A percentile compares a stretch with the other conserved stretches of the same genome.
phyloP scores from a whole-genome alignment of 1,140 invertebrate species.

The Andricus grossulariae region DNA sequence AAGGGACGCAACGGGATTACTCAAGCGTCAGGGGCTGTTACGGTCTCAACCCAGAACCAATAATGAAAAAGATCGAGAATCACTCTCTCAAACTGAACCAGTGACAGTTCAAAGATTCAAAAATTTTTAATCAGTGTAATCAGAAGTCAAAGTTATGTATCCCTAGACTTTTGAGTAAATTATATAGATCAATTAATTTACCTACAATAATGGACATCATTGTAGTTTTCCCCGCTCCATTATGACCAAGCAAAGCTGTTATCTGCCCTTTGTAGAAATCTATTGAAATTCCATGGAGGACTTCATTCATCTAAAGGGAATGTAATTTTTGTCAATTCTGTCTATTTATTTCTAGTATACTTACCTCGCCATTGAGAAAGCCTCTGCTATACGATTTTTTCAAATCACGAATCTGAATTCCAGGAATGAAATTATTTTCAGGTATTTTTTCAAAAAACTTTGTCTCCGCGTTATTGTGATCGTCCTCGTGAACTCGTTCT shows the following conservation, averaged over 20 bases:
- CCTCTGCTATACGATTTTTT: constrained; percentile 66
- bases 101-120: too few species aligned
- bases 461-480: constrained; percentile 49
- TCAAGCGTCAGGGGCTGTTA: too few species aligned
- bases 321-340: neutral
- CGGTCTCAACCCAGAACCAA: too few species aligned
- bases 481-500: constrained; percentile 49
- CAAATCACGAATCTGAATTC: constrained; percentile 69
- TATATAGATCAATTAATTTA: too few species aligned
- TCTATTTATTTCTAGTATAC: constrained; percentile 34
- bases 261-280: constrained; percentile 82
- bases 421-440: constrained; percentile 52
- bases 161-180: too few species aligned
- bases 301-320: constrained; percentile 54
- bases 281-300: constrained; percentile 72
- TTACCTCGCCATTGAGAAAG: constrained; percentile 61
- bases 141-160: too few species aligned
- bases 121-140: too few species aligned
- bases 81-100: too few species aligned
- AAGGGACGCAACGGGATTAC: too few species aligned
- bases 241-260: constrained; percentile 86
- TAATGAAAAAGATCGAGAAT: too few species aligned
- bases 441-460: constrained; percentile 66
- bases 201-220: constrained; percentile 83
- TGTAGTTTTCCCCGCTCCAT: constrained; percentile 89